A percentile compares a stretch with the other conserved stretches of the same genome.
Conservation (phyloP, 2,888 invertebrate genomes). For the Caenorhabditis uteleia region DNA sequence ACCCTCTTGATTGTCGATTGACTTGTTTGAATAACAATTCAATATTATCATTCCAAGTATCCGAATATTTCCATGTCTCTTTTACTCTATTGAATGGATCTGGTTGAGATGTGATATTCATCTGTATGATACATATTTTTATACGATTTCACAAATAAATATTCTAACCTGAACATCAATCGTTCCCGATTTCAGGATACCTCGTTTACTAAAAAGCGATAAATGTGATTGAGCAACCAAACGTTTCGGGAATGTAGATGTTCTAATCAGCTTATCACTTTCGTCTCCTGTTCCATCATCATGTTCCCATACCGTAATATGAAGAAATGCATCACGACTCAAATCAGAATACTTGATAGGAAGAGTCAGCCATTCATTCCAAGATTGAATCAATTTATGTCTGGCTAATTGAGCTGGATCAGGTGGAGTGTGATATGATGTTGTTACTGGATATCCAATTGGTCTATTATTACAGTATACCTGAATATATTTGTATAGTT, state of each 20-base stretch:
- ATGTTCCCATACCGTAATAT: conserved; percentile 61
- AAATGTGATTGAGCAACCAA: conserved; percentile 91
- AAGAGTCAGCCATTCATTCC: conserved; percentile 64
- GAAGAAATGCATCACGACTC: conserved; percentile 61
- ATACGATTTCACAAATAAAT: conserved; percentile 69
- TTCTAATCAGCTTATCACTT: conserved; percentile 1
- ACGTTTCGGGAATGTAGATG: conserved; percentile 23
- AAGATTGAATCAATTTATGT: conserved; percentile 53
- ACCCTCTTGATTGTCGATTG: conserved; percentile 74
- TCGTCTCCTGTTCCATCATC: conserved; percentile 15
- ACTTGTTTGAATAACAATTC: conserved; percentile 33
- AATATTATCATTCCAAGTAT: conserved; percentile 31
- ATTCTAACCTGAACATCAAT: conserved; percentile 88
- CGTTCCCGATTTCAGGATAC: conserved; percentile 81
- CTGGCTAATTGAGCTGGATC: conserved; percentile 24
- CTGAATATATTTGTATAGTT: conserved; percentile 18
- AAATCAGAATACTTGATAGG: conserved; percentile 64
- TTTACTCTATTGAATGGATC: conserved; percentile 29
- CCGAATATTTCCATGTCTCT: conserved; percentile 34
- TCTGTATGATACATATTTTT: not conserved
- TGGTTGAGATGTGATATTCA: conserved; percentile 11
- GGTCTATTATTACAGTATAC: conserved; percentile 61
- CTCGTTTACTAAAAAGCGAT: conserved; percentile 90
- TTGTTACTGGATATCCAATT: conserved; percentile 59
- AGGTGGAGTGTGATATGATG: conserved; percentile 51